A percentile compares a stretch with the other conserved stretches of the same genome.
Evolutionary conservation across 2,113 vertebrate genomes (phyloP).

Genomic region (Nycticryphes semicollaris): DNA sequence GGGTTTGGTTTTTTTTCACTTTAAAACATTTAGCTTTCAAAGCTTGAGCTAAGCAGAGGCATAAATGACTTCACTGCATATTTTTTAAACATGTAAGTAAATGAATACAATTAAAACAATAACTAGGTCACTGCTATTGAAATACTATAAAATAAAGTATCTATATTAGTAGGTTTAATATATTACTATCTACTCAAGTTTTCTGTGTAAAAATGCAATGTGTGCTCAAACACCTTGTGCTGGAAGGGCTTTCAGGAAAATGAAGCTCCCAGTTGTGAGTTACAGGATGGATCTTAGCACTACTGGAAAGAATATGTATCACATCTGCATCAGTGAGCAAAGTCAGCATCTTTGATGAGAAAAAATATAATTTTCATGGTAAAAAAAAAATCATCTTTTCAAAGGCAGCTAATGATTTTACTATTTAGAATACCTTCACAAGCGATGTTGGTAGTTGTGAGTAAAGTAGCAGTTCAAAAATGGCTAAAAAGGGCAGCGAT

Average conservation of each 20-base stretch:
- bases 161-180: background rate
- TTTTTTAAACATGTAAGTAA: background rate
- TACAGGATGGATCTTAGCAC: background rate
- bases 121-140: background rate
- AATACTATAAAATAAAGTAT: background rate
- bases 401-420: background rate
- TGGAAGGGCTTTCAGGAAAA: background rate
- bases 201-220: background rate
- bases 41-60: background rate
- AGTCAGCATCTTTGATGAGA: background rate
- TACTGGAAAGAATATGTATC: background rate
- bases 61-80: background rate
- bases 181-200: background rate
- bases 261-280: background rate
- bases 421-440: background rate
- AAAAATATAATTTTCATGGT: background rate
- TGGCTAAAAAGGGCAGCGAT: background rate
- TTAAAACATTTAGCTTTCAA: conserved; percentile 28
- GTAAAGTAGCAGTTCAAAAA: background rate
- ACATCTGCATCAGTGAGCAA: background rate
- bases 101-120: conserved; percentile 7
- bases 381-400: background rate
- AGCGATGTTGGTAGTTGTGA: background rate
- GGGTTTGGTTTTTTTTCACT: background rate
- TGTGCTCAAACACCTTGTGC: background rate